Evolutionary conservation across 2,113 vertebrate species (phyloP).

Genomic region (Acanthisitta chloris): DNA sequence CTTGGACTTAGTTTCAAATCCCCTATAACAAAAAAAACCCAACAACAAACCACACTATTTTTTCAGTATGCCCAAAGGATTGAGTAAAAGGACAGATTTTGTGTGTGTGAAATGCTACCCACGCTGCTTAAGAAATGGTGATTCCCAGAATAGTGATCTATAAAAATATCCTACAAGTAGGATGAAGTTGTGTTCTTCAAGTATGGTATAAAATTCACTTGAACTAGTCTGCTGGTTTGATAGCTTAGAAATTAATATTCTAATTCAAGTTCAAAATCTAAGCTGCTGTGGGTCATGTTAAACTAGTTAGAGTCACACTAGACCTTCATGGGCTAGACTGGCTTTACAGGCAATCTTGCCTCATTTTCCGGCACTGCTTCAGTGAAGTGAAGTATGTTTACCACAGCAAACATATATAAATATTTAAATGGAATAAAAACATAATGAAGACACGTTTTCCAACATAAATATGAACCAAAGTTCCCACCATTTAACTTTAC

Average conservation of each 20-base stretch:
- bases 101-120: background rate
- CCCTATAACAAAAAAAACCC: background rate
- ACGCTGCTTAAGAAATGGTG: accelerated
- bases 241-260: background rate
- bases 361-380: background rate
- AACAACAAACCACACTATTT: background rate
- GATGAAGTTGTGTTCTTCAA: background rate
- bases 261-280: background rate
- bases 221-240: background rate
- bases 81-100: background rate
- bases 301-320: background rate
- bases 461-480: background rate
- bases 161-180: background rate
- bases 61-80: background rate
- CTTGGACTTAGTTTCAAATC: background rate
- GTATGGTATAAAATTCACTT: background rate
- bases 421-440: background rate
- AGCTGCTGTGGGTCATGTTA: background rate
- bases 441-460: background rate
- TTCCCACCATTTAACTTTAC: background rate
- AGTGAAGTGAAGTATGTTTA: background rate
- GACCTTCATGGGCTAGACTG: background rate
- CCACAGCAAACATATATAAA: background rate
- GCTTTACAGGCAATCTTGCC: background rate
- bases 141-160: background rate